These are phyloP conservation scores for Scomber colias DNA, from an alignment of 2,113 vertebrate species.

Conservation along the genomic window DNA sequence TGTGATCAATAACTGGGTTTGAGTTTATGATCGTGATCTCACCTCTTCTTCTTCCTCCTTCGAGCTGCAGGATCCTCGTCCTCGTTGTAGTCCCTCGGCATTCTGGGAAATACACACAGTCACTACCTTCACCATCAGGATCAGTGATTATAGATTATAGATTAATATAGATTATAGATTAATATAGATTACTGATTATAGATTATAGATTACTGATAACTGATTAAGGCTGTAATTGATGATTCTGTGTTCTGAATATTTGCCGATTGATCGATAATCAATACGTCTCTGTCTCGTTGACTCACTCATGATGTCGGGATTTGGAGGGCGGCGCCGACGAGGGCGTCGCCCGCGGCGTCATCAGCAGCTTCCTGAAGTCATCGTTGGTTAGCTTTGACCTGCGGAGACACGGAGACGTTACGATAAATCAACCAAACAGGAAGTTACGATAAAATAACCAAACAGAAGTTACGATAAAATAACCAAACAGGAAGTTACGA, in stretches of 20 bases:
- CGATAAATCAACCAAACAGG: too few species aligned
- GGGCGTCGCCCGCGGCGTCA: constrained; percentile 94
- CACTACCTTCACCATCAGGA: too few species aligned
- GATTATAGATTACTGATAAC: too few species aligned
- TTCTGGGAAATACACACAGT: constrained; percentile 80
- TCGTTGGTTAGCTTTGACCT: constrained; percentile 99
- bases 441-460: too few species aligned
- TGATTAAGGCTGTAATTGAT: too few species aligned
- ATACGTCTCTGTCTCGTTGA: neutral
- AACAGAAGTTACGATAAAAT: too few species aligned
- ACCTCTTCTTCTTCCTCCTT: constrained; percentile 98
- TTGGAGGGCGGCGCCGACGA: constrained; percentile 96
- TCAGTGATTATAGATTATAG: neutral
- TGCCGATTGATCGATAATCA: too few species aligned
- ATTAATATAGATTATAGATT: too few species aligned
- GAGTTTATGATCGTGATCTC: neutral
- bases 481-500: too few species aligned
- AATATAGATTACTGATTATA: too few species aligned
- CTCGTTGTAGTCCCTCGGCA: constrained; percentile 99
- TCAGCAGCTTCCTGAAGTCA: constrained; percentile 97
- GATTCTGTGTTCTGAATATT: too few species aligned
- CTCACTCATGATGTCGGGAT: constrained; percentile 98
- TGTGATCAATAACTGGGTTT: neutral
- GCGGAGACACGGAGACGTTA: neutral
- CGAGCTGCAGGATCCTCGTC: constrained; percentile 98